These are phyloP conservation scores for Leguminivora glycinivorella DNA, from an alignment of 1,140 invertebrate species.

Conservation along the genomic window DNA sequence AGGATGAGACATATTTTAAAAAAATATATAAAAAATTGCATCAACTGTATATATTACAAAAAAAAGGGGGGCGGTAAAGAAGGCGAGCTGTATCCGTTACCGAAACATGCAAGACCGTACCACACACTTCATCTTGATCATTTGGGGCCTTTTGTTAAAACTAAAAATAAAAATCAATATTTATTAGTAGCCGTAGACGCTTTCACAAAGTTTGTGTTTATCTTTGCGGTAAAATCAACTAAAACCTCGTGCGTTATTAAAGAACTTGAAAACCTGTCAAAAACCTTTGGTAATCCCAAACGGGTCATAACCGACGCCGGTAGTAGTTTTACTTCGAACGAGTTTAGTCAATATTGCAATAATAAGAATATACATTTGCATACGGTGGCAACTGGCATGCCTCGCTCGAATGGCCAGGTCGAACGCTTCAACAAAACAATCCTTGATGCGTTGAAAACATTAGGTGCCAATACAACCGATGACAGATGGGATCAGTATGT, in stretches of 20 bases:
- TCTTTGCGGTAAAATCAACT: neutral
- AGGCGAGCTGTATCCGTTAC: constrained; percentile 18
- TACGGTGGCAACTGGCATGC: neutral
- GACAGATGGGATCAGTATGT: neutral
- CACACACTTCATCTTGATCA: constrained; percentile 44
- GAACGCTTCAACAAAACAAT: too few relatives aligned
- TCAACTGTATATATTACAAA: constrained; percentile 37
- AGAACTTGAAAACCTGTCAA: neutral
- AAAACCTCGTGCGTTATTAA: neutral
- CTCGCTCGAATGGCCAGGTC: neutral
- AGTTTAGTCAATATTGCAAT: neutral
- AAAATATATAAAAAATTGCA: constrained; percentile 42
- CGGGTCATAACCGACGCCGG: neutral
- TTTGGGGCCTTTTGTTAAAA: constrained; percentile 37
- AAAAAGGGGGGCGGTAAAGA: constrained; percentile 30
- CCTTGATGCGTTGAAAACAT: neutral
- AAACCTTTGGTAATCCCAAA: neutral
- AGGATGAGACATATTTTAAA: constrained; percentile 35
- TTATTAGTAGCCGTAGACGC: constrained; percentile 50
- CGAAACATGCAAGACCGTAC: constrained; percentile 30
- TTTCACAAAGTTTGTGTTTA: constrained; percentile 49
- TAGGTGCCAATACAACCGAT: neutral
- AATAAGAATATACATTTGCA: constrained; percentile 6
- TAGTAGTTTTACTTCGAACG: neutral
- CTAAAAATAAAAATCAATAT: constrained; percentile 45